These are phyloP conservation scores for Caenorhabditis plicata DNA, from an alignment of 2,888 invertebrate genomes.

Conservation along the genomic window DNA sequence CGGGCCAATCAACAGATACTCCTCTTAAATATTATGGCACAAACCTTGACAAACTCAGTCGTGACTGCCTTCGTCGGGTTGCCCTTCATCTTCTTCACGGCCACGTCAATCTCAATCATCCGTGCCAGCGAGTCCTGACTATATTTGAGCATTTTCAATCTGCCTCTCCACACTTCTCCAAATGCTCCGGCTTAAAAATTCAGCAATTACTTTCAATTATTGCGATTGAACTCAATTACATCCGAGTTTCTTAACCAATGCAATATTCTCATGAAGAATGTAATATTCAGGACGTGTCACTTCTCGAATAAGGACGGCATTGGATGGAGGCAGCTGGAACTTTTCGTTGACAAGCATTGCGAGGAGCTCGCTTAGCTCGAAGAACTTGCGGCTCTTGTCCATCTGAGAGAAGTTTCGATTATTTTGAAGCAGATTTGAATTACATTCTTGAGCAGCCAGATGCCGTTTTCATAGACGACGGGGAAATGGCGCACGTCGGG, in stretches of 20 bases:
- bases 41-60: constrained; percentile 24
- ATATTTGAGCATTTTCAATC: constrained; percentile 4
- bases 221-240: too few relatives aligned
- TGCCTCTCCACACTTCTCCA: constrained; percentile 35
- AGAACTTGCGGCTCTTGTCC: neutral
- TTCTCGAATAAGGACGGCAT: neutral
- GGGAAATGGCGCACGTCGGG: neutral
- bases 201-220: neutral
- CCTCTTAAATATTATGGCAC: too few relatives aligned
- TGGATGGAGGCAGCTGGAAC: neutral
- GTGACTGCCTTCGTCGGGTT: constrained; percentile 21
- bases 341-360: neutral
- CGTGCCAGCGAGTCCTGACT: neutral
- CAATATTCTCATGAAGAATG: constrained; percentile 28
- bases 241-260: constrained; percentile 21
- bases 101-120: constrained; percentile 14
- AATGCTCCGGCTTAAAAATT: constrained; percentile 23
- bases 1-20: too few relatives aligned
- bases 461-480: neutral
- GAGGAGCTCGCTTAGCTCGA: constrained; percentile 1
- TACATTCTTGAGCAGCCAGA: neutral
- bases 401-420: neutral
- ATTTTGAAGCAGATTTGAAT: neutral
- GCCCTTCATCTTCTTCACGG: constrained; percentile 37
- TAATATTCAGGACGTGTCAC: constrained; percentile 36